Evolutionary conservation across 35 echinoderm and acorn worm species (phyloP), one percentile per base, ranked within the genome.

Genomic region (Hemicentrotus pulcherrimus): DNA sequence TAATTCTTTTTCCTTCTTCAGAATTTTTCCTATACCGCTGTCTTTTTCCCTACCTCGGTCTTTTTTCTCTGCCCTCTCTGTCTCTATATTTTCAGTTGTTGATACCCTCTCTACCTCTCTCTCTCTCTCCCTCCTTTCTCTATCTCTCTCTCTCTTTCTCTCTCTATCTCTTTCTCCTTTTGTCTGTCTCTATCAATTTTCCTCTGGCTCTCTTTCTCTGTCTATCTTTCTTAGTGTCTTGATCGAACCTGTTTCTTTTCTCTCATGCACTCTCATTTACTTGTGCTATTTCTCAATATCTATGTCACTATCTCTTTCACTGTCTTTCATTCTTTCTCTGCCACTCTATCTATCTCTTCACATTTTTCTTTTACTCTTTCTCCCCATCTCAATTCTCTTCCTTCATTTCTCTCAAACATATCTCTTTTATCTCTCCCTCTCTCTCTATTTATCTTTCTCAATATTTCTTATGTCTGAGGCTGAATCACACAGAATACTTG

Each of bases 401-500:
- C 46, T 18, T 11, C n/a, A 30, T 90, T 41, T 47, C 88, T 90
- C 13, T 47, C 32, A 41, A 41, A 41, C 35, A 41, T 41, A 6
- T 59, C 52, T 59, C 52, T 10, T 59, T 16, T 59, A 59, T 59
- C 52, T 59, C 52, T 59, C 52, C 16, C 28, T 78, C 65, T n/a
- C 24, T 19, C 61, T n/a, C 61, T 78, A 22, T 78, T 0, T 78
- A 0, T n/a, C 2, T 78, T 22, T 78, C 5, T 78, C 28, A 28
- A 28, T 78, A 22, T 78, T 78, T 78, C 65, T 78, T 78, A 22
- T 78, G 24, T 78, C 22, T 78, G 65, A 78, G 65, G 65, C 65
- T 78, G 65, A 78, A n/a, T 78, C 65, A 78, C 65, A 78, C 65
- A 28, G 65, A 78, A n/a, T 78, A 78, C 65, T 78, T 78, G 65